These are phyloP conservation scores for Himalopsyche anomala DNA, from an alignment of 2,888 invertebrate genomes.

Conservation along the genomic window DNA sequence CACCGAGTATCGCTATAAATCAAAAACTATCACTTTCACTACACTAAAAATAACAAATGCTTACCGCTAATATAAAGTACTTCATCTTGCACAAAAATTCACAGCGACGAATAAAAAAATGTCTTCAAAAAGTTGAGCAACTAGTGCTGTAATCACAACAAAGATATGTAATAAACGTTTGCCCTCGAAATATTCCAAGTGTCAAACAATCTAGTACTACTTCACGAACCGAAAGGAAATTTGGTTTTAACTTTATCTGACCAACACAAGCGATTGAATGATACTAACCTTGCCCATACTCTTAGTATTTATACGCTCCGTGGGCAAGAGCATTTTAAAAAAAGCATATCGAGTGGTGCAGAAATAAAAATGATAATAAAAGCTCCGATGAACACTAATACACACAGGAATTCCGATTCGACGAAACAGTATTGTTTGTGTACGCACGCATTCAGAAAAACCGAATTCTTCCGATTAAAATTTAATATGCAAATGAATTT, in stretches of 20 bases:
- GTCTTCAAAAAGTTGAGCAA: constrained; percentile 36
- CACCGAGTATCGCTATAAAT: constrained; percentile 21
- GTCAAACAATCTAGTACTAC: constrained; percentile 43
- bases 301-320: constrained; percentile 63
- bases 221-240: constrained; percentile 50
- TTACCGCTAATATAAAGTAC: constrained; percentile 57
- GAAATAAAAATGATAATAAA: constrained; percentile 61
- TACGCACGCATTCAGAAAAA: constrained; percentile 57
- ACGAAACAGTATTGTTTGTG: constrained; percentile 1
- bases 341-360: constrained; percentile 53
- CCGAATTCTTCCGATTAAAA: constrained; percentile 58
- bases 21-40: constrained; percentile 54
- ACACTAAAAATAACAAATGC: constrained; percentile 49
- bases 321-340: constrained; percentile 52
- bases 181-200: constrained; percentile 43
- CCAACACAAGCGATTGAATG: constrained; percentile 61
- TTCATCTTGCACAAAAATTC: constrained; percentile 52
- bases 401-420: constrained; percentile 44
- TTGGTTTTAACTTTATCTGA: constrained; percentile 51
- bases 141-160: constrained; percentile 31
- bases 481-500: constrained; percentile 57
- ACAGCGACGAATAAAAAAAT: constrained; percentile 31
- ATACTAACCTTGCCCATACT: constrained; percentile 61
- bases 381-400: constrained; percentile 46
- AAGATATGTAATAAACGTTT: constrained; percentile 18